Conservation (phyloP, 2,113 vertebrate species). For the Sander lucioperca region DNA sequence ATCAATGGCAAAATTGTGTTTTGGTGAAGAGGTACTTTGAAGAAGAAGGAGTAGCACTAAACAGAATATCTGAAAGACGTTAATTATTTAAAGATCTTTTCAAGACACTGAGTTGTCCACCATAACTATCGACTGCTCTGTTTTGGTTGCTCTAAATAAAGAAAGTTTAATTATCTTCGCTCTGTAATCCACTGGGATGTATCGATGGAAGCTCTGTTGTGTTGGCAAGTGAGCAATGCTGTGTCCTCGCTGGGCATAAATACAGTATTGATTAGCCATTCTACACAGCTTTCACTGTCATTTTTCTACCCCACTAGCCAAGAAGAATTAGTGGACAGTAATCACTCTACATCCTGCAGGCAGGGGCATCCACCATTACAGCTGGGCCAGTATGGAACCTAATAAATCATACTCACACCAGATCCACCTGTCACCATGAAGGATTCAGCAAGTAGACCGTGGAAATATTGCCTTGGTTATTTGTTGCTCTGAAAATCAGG, state of each 20-base stretch:
- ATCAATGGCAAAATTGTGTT: conserved; percentile 32
- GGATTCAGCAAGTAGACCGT: conserved; percentile 70
- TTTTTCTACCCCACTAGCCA: conserved; percentile 73
- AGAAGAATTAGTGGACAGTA: conserved; percentile 81
- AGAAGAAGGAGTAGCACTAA: conserved; percentile 22
- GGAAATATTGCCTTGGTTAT: conserved; percentile 71
- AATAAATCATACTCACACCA: conserved; percentile 70
- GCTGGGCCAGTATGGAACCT: conserved; percentile 48
- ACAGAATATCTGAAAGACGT: conserved; percentile 38
- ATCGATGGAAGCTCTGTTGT: conserved; percentile 77
- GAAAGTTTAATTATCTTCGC: conserved; percentile 74
- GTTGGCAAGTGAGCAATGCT: conserved; percentile 78
- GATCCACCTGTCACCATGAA: conserved; percentile 70
- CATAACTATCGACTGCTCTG: conserved; percentile 64
- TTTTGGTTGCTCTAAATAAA: conserved; percentile 78
- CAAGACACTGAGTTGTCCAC: conserved; percentile 51
- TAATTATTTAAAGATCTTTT: conserved; percentile 66
- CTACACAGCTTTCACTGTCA: conserved; percentile 75
- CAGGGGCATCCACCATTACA: conserved; percentile 75
- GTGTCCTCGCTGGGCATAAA: conserved; percentile 81
- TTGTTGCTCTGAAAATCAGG: conserved; percentile 64
- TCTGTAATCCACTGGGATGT: conserved; percentile 65
- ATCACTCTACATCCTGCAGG: conserved; percentile 79
- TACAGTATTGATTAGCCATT: conserved; percentile 85
- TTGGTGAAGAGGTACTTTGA: conserved; percentile 42